Evolutionary conservation across 30 jellyfish, hydroid and myxozoan species (phyloP), one percentile per base, ranked within the genome.

Genomic region (Hydra vulgaris): DNA sequence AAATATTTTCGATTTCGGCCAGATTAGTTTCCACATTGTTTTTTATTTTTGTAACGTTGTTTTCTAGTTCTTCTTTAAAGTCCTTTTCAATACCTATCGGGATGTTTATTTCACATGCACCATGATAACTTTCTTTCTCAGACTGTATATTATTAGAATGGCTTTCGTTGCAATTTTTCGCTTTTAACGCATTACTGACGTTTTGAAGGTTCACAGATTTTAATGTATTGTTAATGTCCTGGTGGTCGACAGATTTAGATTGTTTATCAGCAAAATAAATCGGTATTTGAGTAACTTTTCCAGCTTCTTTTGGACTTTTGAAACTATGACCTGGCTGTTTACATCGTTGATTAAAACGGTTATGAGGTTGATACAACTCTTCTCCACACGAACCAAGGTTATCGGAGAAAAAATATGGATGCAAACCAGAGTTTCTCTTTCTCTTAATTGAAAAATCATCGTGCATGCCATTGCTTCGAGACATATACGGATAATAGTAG

Each of bases 1-100:
- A 55, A 19, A 88, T 79, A 26, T 74, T 74, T 0, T 72, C 79
- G 21, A 88, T 82, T 17, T n/a, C 19, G 26, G 74, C 27, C 71
- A 82, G 61, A 21, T 71, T 82, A 15, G 53, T 15, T 23, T 73
- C 69, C 21, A 25, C 83, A 7, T 0, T 70, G 12, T 17, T 70
- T 25, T 70, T 17, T 0, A 17, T 70, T 70, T 70, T 25, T 18
- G 27, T 7, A 70, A 21, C 76, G 12, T 70, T 17, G 7, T 70
- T 70, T 70, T 70, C 76, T 70, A 21, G 16, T 70, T 20, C 25
- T 15, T 70, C 76, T 70, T 0, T 0, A 7, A 0, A 22, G 0
- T 70, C 17, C 7, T 8, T 70, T 70, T 70, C 15, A 70, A 0
- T 25, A 12, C 17, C 18, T 70, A 70, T 22, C 15, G 76, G 25